Conservation (phyloP, 2,113 vertebrate genomes). For the Rhabdornis inornatus region DNA sequence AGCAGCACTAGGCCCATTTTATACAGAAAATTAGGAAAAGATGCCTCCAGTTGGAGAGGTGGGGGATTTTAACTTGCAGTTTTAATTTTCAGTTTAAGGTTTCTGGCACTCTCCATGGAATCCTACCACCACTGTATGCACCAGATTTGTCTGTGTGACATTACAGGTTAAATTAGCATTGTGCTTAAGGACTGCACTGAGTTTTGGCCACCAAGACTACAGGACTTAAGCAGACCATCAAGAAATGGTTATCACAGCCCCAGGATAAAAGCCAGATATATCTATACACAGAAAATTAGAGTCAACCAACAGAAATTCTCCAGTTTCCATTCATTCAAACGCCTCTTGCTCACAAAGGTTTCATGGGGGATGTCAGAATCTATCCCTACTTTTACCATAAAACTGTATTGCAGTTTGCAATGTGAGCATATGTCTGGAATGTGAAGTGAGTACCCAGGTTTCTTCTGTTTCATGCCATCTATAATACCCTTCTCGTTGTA, state of each 20-base stretch:
- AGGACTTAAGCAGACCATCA: background rate
- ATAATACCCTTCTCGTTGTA: background rate
- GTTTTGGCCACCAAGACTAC: background rate
- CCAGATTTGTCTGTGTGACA: background rate
- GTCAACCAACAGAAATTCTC: background rate
- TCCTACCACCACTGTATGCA: rapidly evolving
- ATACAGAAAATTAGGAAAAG: background rate
- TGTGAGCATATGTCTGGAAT: background rate
- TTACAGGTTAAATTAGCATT: background rate
- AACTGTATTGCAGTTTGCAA: background rate
- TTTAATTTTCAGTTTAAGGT: background rate
- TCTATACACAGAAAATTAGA: background rate
- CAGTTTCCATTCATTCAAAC: background rate
- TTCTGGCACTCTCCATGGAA: background rate
- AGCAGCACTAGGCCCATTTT: background rate
- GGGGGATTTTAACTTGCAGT: rapidly evolving
- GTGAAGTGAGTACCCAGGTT: background rate
- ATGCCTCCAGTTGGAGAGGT: rapidly evolving
- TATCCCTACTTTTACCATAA: background rate
- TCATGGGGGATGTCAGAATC: background rate
- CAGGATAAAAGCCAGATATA: background rate
- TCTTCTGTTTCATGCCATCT: background rate
- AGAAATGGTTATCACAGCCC: background rate
- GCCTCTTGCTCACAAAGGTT: background rate
- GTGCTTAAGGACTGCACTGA: background rate